Evolutionary conservation across 1,140 invertebrate genomes (phyloP).

Genomic region (Homalodisca vitripennis): DNA sequence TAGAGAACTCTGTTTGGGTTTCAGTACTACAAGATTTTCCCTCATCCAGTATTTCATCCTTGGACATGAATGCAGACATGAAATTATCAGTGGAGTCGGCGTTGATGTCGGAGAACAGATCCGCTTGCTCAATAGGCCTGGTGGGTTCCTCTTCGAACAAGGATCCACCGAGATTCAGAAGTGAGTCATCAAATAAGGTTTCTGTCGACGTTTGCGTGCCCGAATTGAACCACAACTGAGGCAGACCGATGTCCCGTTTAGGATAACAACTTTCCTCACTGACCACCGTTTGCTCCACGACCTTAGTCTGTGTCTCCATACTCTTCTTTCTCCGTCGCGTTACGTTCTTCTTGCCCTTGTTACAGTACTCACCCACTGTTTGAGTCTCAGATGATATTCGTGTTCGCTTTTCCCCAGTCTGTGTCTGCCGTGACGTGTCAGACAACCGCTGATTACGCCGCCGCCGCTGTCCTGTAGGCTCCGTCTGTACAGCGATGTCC

Average conservation of each 20-base stretch:
- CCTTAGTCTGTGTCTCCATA: constrained; percentile 20
- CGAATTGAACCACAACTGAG: not conserved
- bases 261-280: not conserved
- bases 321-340: constrained; percentile 16
- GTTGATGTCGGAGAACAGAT: constrained; percentile 1
- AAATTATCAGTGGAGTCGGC: not conserved
- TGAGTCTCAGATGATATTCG: constrained; percentile 23
- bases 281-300: not conserved
- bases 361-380: constrained; percentile 3
- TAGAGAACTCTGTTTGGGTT: constrained; percentile 10
- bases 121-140: not conserved
- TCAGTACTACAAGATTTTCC: constrained; percentile 7
- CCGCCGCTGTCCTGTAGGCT: not conserved
- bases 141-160: constrained; percentile 8
- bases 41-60: not conserved
- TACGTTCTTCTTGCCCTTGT: not conserved
- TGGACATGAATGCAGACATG: not conserved
- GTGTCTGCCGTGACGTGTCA: constrained; percentile 17
- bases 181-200: not conserved
- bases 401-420: constrained; percentile 7
- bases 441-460: not conserved
- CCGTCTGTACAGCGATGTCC: constrained; percentile 19
- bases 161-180: not conserved
- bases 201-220: not conserved
- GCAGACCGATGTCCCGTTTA: constrained; percentile 3